phyloP scores from a whole-genome alignment of 2,113 vertebrate species.

The Pica pica region DNA sequence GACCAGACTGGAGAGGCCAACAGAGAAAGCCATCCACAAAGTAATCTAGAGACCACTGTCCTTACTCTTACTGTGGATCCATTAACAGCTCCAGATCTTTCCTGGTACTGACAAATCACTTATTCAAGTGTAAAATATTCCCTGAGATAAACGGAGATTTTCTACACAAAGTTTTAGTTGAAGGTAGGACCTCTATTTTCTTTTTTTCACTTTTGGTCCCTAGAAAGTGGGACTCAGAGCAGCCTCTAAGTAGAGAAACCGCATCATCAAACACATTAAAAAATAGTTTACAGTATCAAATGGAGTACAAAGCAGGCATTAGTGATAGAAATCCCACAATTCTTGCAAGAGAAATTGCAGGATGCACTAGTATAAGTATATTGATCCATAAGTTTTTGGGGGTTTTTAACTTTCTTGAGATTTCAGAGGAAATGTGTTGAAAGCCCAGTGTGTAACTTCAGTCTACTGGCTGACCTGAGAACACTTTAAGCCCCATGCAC shows the following conservation, averaged over 20 bases:
- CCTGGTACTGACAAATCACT: background rate
- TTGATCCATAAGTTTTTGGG: background rate
- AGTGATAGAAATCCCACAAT: background rate
- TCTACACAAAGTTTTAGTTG: background rate
- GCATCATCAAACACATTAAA: background rate
- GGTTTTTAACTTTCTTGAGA: rapidly evolving
- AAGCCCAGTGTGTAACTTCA: background rate
- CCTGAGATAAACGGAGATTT: background rate
- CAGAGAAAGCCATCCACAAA: background rate
- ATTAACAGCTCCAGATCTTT: background rate
- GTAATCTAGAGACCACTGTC: background rate
- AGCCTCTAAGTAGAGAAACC: background rate
- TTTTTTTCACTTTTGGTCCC: background rate
- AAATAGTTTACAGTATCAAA: background rate
- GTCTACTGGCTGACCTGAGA: background rate
- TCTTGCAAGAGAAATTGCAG: background rate
- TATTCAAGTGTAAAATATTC: background rate
- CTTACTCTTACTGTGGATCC: background rate
- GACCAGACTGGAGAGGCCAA: background rate
- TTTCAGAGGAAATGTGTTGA: background rate
- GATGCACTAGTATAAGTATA: background rate
- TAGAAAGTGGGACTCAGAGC: background rate
- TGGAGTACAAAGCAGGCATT: background rate
- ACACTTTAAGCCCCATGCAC: background rate
- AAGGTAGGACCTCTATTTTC: background rate